phyloP scores from a whole-genome alignment of 2,113 vertebrate species.

The Gulo gulo region DNA sequence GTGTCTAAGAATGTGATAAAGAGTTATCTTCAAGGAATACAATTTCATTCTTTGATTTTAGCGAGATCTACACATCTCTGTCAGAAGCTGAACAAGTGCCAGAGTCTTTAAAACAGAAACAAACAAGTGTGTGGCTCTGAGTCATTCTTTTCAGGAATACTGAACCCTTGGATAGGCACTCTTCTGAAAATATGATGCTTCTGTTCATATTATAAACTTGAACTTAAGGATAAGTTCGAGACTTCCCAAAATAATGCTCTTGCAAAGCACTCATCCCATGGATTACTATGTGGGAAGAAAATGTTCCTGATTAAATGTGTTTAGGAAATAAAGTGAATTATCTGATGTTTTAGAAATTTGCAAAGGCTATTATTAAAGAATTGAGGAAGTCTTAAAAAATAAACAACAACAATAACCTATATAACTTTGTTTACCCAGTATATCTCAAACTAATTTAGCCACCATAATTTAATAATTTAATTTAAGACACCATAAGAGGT shows the following conservation, averaged over 20 bases:
- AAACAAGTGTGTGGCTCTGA: slow-evolving; percentile 15
- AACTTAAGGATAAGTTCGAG: neutral
- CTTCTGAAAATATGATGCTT: neutral
- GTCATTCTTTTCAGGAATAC: neutral
- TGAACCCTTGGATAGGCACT: neutral
- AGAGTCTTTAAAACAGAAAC: slow-evolving; percentile 43
- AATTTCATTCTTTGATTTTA: slow-evolving; percentile 61
- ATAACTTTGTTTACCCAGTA: neutral
- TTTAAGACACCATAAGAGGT: neutral
- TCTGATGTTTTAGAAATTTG: neutral
- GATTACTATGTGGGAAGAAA: neutral
- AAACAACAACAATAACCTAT: neutral
- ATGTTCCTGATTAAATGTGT: neutral
- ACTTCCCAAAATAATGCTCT: neutral
- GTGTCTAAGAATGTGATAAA: slow-evolving; percentile 37
- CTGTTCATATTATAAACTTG: neutral
- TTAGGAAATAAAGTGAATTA: neutral
- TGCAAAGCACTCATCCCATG: neutral
- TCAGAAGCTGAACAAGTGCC: slow-evolving; percentile 49
- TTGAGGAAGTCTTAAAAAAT: neutral
- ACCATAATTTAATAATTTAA: neutral
- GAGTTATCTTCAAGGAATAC: slow-evolving; percentile 61
- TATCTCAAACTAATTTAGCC: neutral
- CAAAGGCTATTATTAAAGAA: neutral
- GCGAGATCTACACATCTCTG: slow-evolving; percentile 46